phyloP scores from a whole-genome alignment of 2,797 vertebrate genomes.

The Acanthiza pusilla region DNA sequence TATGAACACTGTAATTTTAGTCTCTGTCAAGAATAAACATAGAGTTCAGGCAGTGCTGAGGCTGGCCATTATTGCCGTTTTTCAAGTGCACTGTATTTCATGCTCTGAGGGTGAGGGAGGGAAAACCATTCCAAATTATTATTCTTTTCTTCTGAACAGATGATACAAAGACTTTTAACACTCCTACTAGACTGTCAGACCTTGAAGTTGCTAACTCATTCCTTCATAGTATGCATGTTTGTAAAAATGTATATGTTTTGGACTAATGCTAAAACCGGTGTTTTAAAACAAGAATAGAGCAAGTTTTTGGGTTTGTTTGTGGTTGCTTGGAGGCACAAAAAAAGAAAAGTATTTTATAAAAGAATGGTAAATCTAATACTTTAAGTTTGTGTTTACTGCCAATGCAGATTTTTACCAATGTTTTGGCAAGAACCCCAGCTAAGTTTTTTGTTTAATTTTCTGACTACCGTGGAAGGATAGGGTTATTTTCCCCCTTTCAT shows the following conservation, averaged over 20 bases:
- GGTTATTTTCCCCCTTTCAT: not conserved
- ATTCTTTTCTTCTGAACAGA: slow-evolving; percentile 23
- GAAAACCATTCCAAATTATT: not conserved
- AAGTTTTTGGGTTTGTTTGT: not conserved
- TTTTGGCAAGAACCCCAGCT: not conserved
- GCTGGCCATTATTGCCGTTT: slow-evolving; percentile 58
- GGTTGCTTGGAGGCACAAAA: not conserved
- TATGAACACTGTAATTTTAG: slow-evolving; percentile 61
- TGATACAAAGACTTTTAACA: not conserved
- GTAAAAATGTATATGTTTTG: not conserved
- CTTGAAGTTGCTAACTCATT: not conserved
- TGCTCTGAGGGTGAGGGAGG: not conserved
- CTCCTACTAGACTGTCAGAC: not conserved
- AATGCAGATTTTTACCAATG: not conserved
- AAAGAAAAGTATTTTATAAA: not conserved
- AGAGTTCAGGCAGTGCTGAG: slow-evolving; percentile 66
- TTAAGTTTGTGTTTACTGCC: not conserved
- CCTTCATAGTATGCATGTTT: not conserved
- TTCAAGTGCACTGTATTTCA: slow-evolving; percentile 56
- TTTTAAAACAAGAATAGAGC: not conserved
- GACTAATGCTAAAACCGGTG: not conserved
- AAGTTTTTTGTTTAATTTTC: not conserved
- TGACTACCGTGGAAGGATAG: not conserved
- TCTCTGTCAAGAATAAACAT: slow-evolving; percentile 65
- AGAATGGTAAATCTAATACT: not conserved